phyloP scores from a whole-genome alignment of 2,113 vertebrate genomes.

The Origma solitaria region DNA sequence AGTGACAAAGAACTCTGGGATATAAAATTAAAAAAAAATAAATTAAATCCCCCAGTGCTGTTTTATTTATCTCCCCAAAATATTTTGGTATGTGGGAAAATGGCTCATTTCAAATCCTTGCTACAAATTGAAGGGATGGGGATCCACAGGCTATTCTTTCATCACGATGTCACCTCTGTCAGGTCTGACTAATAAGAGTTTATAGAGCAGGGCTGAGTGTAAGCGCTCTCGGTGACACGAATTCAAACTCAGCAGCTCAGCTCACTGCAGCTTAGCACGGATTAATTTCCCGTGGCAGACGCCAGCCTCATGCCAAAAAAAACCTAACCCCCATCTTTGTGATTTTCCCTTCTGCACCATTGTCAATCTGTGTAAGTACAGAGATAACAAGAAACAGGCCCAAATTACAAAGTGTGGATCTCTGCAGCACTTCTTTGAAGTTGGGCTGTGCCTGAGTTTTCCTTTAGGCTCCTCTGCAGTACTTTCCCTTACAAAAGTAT shows the following conservation, averaged over 20 bases:
- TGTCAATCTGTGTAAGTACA: neutral
- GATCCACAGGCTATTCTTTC: neutral
- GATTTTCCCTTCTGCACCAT: neutral
- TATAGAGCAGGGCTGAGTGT: neutral
- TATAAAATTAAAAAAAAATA: neutral
- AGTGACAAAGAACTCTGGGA: neutral
- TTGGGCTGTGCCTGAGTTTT: neutral
- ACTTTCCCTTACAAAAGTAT: neutral
- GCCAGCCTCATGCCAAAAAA: neutral
- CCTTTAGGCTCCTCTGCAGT: neutral
- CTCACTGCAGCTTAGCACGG: slow-evolving; percentile 3
- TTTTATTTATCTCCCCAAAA: neutral
- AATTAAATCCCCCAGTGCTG: accelerated
- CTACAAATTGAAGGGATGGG: neutral
- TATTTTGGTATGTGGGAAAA: neutral
- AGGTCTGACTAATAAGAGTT: slow-evolving; percentile 3
- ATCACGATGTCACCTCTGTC: slow-evolving; percentile 1
- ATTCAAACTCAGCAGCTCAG: slow-evolving; percentile 35
- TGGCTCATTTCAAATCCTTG: neutral
- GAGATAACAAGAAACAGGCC: neutral
- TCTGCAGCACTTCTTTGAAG: neutral
- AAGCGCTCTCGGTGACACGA: neutral
- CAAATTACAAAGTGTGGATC: neutral
- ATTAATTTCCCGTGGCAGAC: slow-evolving; percentile 18
- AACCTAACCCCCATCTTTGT: neutral